phyloP scores from a whole-genome alignment of 2,888 invertebrate species.

The Cephus nigrinus region DNA sequence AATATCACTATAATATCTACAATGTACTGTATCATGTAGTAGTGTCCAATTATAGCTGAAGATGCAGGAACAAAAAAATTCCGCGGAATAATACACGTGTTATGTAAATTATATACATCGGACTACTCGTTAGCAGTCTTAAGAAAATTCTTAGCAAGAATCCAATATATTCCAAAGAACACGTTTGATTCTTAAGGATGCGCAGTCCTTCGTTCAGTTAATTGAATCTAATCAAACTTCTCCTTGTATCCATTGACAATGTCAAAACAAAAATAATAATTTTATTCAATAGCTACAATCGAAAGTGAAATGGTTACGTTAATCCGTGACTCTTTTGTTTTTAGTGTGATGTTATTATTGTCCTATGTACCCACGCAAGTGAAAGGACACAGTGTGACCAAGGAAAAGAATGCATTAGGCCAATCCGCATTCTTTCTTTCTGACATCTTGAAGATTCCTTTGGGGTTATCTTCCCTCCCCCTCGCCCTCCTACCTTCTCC shows the following conservation, averaged over 20 bases:
- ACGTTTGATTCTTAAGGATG: not conserved
- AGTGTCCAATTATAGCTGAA: not conserved
- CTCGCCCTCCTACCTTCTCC: not conserved
- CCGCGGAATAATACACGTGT: not conserved
- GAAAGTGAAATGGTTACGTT: not conserved
- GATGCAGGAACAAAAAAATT: not conserved
- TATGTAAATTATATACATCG: not conserved
- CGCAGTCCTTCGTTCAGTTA: not conserved
- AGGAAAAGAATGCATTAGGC: not conserved
- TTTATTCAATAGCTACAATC: not conserved
- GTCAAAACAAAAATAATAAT: not conserved
- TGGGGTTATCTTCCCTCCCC: not conserved
- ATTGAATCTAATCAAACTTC: not conserved
- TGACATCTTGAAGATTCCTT: not conserved
- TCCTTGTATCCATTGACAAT: not conserved
- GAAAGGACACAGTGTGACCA: not conserved
- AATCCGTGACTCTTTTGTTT: not conserved
- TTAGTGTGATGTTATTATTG: not conserved
- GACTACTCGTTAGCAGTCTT: not conserved
- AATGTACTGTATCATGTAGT: not conserved
- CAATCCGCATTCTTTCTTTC: not conserved
- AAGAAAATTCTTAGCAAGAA: not conserved
- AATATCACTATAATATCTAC: not conserved
- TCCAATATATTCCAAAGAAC: not conserved
- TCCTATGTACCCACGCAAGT: not conserved